Base-by-base conservation (phyloP, 2,888 invertebrate species). In the Peribatodes rhomboidaria region DNA sequence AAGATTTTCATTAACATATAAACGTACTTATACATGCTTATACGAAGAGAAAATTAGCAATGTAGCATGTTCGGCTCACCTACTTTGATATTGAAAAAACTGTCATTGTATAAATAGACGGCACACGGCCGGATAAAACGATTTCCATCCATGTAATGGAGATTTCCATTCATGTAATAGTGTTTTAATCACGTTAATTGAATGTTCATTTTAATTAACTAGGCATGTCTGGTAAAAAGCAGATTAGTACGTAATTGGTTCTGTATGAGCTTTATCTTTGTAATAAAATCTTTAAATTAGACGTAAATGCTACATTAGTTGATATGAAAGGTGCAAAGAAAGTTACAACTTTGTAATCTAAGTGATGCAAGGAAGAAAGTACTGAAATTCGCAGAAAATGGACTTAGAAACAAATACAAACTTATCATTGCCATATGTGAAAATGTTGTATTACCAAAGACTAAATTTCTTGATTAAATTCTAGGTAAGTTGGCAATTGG, bases 171-270 rank as follows among this genome's bases (percentile, higher is more conserved):
- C 41, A 56, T 64, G 44, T 61, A 56, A 61, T 57, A 55, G n/a
- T 22, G 4, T n/a, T 20, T n/a, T n/a, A 44, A 56, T 59, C n/a
- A 68, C 46, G 22, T 6, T 39, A 63, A 67, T 69, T 69, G 62
- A 52, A 69, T 57, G 56, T 50, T 61, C 61, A 66, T 67, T 69
- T 46, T 67, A 67, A 58, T 55, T 61, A 60, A 52, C 31, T 56
- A 46, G 61, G 46, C 64, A 62, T 66, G 64, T 64, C 53, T 16
- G n/a, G 58, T 65, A 59, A 72, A 70, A 74, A 72, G 55, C 67
- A 50, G 64, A 68, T 67, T 52, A 63, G 46, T 65, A 39, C 52
- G 46, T 50, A 49, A 57, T 70, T 66, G 13, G 67, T 53, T 63
- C 44, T 13, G 46, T 65, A 55, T 61, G 4, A 61, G 16, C 14